Evolutionary conservation across 1,140 invertebrate genomes (phyloP), one percentile per base, ranked within the genome.

Genomic region (Hormaphis cornu): DNA sequence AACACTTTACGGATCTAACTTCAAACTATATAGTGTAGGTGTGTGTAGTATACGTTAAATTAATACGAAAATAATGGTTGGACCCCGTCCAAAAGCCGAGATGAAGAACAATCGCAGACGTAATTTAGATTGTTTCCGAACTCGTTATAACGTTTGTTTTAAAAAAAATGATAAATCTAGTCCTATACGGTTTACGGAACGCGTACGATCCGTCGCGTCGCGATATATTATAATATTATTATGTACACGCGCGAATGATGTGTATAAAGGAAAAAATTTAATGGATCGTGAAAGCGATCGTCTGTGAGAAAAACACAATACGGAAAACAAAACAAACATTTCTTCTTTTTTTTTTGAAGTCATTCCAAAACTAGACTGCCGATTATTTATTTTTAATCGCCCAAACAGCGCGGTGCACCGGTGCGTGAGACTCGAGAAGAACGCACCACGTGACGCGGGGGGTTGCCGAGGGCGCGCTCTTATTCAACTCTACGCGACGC

Each of bases 361-460:
- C 20, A 56, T 33, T 56, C 24, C 20, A 22, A 56, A 56, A 56
- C 54, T 56, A 18, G 37, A 44, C 37, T 61, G 22, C 7, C 40
- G 58, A 61, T 61, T 61, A 61, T 63, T 63, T 63, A 28, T 63
- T 40, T 63, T 63, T 63, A 63, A 63, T 63, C 46, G 58, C 58
- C 58, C 58, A 20, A 46, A 63, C 24, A 16, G 28, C 3, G 46
- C 44, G 9, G 58, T 63, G 24, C 22, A 46, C 20, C 40, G 42
- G 22, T 14, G 58, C 58, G 58, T 63, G 58, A 58, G 20, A 40
- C 16, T 44, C 20, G 16, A 16, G 6, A 24, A 24, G 24, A 58
- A 24, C 10, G n/a, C 42, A 30, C 40, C 58, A 63, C 40, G 26
- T 63, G 58, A 46, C 12, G 14, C 6, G 3, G 4, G 12, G 58